Base-by-base conservation (phyloP, 1,140 invertebrate genomes). In the Drosophila dunni region DNA sequence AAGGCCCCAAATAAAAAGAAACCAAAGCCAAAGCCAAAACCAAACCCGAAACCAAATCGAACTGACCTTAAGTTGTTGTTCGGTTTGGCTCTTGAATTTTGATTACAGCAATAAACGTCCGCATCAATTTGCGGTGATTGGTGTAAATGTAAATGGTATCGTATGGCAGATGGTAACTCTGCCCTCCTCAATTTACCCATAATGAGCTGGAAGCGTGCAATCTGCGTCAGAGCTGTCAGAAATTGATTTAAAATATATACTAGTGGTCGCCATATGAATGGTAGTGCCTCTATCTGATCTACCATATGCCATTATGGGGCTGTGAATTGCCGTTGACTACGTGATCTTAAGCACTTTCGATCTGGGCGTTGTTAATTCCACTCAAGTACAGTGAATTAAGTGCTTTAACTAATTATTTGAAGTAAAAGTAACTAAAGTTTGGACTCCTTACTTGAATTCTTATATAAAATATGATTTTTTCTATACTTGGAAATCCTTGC, bases 81-180 rank as follows among this genome's bases (percentile, higher is more conserved):
- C 17, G 13, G 17, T 36, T 42, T 46, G 8, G 20, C 50, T 60
- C 11, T 40, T 34, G 50, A 46, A 24, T 38, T 29, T 56, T 64
- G 51, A 56, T 29, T 38, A 54, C 13, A 20, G 38, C 20, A 10
- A 45, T 64, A 58, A 58, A 76, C 51, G 80, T 79, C 70, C 53
- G 71, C 78, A 64, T 64, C 69, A 73, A 79, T 79, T 82, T 86
- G 69, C 68, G 72, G 45, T 83, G 83, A 86, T 89, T 89, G 84
- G 72, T 80, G 84, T 73, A 80, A 86, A 83, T 66, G 63, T 67
- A 57, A 45, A 69, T 48, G 50, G 48, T 33, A 36, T 40, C 10
- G 20, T 29, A 29, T 29, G 63, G 20, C 51, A 46, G 42, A 54
- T 57, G 44, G 40, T 20, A 42, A 7, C 24, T 42, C 48, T 53